A percentile compares a stretch with the other conserved stretches of the same genome.
These are phyloP conservation scores for Ceratitis capitata DNA, from an alignment of 1,140 invertebrate genomes.

Conservation along the genomic window DNA sequence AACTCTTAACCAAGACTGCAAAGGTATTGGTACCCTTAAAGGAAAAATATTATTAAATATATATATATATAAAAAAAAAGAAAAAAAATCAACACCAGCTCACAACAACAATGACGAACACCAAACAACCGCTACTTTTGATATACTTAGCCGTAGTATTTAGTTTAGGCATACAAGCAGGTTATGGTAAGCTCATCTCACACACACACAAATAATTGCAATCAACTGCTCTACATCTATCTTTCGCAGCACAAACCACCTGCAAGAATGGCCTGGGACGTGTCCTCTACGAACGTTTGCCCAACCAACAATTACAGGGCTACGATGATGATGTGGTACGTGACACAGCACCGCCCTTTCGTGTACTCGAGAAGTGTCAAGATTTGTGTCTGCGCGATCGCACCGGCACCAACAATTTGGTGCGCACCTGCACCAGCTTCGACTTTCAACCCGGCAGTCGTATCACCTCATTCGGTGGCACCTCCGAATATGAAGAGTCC, in stretches of 20 bases:
- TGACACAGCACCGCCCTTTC: conserved; percentile 82
- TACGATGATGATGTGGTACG: conserved; percentile 88
- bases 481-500: conserved; percentile 88
- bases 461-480: conserved; percentile 81
- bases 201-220: neutral
- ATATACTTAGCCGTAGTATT: conserved; percentile 38
- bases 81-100: neutral
- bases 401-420: conserved; percentile 80
- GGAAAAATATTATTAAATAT: neutral
- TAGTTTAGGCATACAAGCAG: conserved; percentile 39
- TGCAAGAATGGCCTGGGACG: conserved; percentile 88
- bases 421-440: conserved; percentile 84
- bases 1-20: neutral
- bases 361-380: conserved; percentile 86
- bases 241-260: conserved; percentile 75
- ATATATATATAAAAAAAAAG: neutral
- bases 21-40: neutral
- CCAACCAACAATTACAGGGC: conserved; percentile 87
- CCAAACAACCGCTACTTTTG: neutral
- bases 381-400: conserved; percentile 85
- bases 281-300: conserved; percentile 87
- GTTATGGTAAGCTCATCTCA: conserved; percentile 41
- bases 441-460: conserved; percentile 89
- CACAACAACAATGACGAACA: conserved; percentile 26
- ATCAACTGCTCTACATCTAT: neutral